Conservation (phyloP, 2,113 vertebrate species). For the Amphiprion percula region DNA sequence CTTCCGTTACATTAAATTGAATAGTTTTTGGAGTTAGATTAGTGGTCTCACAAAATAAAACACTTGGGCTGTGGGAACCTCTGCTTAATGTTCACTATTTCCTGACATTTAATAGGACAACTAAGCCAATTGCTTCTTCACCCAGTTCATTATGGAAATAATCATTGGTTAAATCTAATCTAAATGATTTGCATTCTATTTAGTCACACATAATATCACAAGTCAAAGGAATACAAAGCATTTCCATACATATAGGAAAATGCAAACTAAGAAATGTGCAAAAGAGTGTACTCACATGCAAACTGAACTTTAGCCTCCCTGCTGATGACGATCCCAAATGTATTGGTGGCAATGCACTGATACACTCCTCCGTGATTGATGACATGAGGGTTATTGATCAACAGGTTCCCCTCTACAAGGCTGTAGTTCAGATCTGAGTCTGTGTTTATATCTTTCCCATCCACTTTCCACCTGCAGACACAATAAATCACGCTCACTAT, state of each 20-base stretch:
- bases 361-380: conserved; percentile 89
- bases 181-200: background rate
- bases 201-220: background rate
- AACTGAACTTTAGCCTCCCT: conserved; percentile 90
- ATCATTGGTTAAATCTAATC: too few relatives aligned
- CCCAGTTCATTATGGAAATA: too few relatives aligned
- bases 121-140: too few relatives aligned
- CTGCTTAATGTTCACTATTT: too few relatives aligned
- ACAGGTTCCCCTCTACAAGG: conserved; percentile 89
- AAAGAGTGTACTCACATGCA: conserved; percentile 88
- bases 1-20: too few relatives aligned
- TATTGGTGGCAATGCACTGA: conserved; percentile 92
- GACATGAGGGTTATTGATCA: conserved; percentile 88
- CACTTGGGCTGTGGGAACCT: too few relatives aligned
- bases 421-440: conserved; percentile 87
- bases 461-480: conserved; percentile 90
- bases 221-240: background rate
- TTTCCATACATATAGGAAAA: background rate
- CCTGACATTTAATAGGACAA: too few relatives aligned
- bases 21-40: too few relatives aligned
- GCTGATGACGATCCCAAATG: conserved; percentile 90
- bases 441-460: conserved; percentile 87
- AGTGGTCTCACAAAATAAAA: too few relatives aligned
- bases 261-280: background rate
- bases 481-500: conserved; percentile 24